These are phyloP conservation scores for Pangasianodon hypophthalmus DNA, from an alignment of 2,113 vertebrate species.

Conservation along the genomic window DNA sequence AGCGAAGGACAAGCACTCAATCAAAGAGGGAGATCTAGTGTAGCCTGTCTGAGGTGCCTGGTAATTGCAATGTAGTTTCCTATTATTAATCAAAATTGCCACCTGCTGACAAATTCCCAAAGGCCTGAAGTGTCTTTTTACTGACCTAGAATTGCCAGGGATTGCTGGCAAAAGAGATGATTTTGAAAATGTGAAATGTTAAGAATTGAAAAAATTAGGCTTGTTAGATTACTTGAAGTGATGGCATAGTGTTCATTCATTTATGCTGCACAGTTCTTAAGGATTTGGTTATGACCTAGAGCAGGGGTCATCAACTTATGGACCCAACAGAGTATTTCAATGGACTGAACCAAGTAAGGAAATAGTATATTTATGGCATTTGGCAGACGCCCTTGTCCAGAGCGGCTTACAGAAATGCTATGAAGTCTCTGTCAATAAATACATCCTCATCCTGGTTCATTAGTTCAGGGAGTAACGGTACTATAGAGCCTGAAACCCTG, in stretches of 20 bases:
- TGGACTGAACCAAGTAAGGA: not conserved
- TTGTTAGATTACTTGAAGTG: not conserved
- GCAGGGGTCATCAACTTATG: not conserved
- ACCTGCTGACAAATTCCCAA: not conserved
- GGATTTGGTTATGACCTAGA: not conserved
- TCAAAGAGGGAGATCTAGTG: not conserved
- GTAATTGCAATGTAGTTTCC: not conserved
- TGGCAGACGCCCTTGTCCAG: not conserved
- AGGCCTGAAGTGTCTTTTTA: not conserved
- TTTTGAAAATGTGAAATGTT: not conserved
- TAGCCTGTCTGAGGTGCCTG: not conserved
- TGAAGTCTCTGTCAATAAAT: not conserved
- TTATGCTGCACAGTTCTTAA: not conserved
- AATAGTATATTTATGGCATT: not conserved
- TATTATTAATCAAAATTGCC: not conserved
- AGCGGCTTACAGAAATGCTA: not conserved
- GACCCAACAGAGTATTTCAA: not conserved
- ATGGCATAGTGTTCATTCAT: not conserved
- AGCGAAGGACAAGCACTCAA: not conserved
- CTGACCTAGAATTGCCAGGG: not conserved
- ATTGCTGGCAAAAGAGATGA: not conserved
- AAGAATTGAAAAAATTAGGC: not conserved
- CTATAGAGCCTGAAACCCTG: not conserved
- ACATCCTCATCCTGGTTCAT: not conserved
- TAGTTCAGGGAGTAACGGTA: not conserved